Evolutionary conservation across 2,888 invertebrate genomes (phyloP), one percentile per base, ranked within the genome.

Genomic region (Chalcosyrphus nemorum): DNA sequence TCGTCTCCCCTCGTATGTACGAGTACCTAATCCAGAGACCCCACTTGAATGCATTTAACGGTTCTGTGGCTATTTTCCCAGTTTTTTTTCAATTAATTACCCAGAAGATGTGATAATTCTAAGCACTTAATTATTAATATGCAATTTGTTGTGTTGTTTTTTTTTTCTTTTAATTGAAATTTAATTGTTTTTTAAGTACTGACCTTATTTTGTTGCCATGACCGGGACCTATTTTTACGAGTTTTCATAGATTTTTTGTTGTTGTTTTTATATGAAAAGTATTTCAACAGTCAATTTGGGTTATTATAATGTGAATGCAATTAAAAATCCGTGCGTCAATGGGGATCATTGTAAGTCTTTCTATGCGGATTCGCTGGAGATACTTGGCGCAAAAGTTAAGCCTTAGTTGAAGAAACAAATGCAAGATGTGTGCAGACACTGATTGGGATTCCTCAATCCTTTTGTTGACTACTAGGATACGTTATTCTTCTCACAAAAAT

Each of bases 101-200:
- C 35, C 43, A 21, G 32, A 32, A 82, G 66, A 72, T 74, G 78
- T 78, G 82, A 82, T 82, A 82, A 82, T 78, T 63, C 74, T 68
- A 57, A 72, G 78, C 74, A 68, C 68, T 78, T 68, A 65, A 65
- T 70, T 52, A 65, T 75, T 75, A 70, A 65, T 71, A 77, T 61
- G 59, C 56, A 66, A 66, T 71, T 47, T 29, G 56, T 21, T 66
- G 45, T 35, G 29, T 35, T 38, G 59, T 19, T 47, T 45, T 27
- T 29, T 11, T 9, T 41, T 50, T 17, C 29, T 50, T 68, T 68
- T 68, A 74, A 84, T 78, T 74, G 74, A 78, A 78, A 43, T 84
- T 84, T 84, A 84, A 84, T 78, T 84, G 78, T 50, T 72, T 84
- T 78, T 78, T 84, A 78, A 84, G 82, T 84, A 74, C 68, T 84